Evolutionary conservation across 2,797 vertebrate species (phyloP).

Genomic region (Sebastes miniatus): DNA sequence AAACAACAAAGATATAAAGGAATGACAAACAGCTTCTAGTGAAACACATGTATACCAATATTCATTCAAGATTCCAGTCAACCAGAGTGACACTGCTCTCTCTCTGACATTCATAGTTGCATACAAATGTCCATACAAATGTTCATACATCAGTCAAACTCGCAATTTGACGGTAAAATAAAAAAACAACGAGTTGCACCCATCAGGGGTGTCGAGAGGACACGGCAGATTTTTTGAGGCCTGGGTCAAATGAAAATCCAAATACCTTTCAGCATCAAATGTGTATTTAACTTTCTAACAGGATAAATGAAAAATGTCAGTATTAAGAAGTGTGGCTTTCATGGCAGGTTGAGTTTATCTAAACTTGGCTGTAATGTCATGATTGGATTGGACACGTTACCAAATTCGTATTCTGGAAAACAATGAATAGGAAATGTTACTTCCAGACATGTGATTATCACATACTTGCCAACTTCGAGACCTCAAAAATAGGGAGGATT

Average conservation of each 20-base stretch:
- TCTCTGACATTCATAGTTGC: conserved; percentile 59
- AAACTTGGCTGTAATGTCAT: neutral
- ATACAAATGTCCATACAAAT: conserved; percentile 71
- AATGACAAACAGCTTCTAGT: conserved; percentile 56
- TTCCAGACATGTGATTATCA: neutral
- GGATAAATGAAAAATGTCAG: neutral
- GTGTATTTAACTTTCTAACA: conserved; percentile 22
- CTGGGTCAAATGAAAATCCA: conserved; percentile 56
- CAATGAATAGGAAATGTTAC: neutral
- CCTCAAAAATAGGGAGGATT: too few relatives aligned
- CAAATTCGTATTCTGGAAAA: neutral
- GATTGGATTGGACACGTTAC: neutral
- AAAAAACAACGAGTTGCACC: conserved; percentile 59
- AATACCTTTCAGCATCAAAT: conserved; percentile 39
- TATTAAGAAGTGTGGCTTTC: neutral
- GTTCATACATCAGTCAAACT: conserved; percentile 69
- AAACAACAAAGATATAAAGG: conserved; percentile 52
- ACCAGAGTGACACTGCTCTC: conserved; percentile 47
- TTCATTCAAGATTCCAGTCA: conserved; percentile 71
- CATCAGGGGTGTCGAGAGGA: conserved; percentile 60
- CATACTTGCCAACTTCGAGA: too few relatives aligned
- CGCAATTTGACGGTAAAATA: conserved; percentile 57
- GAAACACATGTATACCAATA: conserved; percentile 52
- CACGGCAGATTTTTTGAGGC: conserved; percentile 50
- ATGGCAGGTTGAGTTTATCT: neutral